These are phyloP conservation scores for Danionella dracula DNA, from an alignment of 2,797 vertebrate genomes.

Conservation along the genomic window DNA sequence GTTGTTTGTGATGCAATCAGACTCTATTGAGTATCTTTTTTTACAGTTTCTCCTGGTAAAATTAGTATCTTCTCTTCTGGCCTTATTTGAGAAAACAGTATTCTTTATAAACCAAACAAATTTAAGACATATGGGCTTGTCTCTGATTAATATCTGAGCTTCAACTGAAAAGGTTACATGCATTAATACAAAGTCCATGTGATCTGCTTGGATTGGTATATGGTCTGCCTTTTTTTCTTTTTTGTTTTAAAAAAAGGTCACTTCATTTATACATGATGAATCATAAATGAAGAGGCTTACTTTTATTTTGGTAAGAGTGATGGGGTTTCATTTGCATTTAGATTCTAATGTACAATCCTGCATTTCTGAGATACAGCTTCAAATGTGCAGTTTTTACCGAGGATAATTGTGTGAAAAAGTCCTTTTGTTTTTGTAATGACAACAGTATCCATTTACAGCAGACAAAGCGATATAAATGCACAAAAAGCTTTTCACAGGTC, in stretches of 20 bases:
- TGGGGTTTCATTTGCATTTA: conserved; percentile 19
- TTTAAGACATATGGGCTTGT: conserved; percentile 13
- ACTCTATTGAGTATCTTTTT: background rate
- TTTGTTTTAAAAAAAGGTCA: conserved; percentile 46
- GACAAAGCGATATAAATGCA: conserved; percentile 9
- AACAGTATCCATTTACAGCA: conserved; percentile 22
- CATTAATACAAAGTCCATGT: conserved; percentile 41
- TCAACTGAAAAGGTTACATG: conserved; percentile 42
- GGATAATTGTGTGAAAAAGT: conserved; percentile 9
- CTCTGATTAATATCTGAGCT: conserved; percentile 35
- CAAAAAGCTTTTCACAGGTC: background rate
- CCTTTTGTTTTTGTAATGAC: conserved; percentile 22
- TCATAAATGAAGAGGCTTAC: conserved; percentile 34
- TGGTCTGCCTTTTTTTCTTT: conserved; percentile 14
- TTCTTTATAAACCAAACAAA: conserved; percentile 2
- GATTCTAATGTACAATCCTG: conserved; percentile 7
- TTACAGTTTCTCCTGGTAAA: background rate
- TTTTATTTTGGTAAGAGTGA: conserved; percentile 25
- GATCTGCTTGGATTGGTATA: conserved; percentile 40
- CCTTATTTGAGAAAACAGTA: background rate
- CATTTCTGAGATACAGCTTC: conserved; percentile 20
- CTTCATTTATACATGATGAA: conserved; percentile 36
- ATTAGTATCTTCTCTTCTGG: conserved; percentile 8
- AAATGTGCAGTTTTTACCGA: background rate
- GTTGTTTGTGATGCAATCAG: too few relatives aligned